Conservation (phyloP, 2,113 vertebrate genomes). For the Micronycteris hirsuta region DNA sequence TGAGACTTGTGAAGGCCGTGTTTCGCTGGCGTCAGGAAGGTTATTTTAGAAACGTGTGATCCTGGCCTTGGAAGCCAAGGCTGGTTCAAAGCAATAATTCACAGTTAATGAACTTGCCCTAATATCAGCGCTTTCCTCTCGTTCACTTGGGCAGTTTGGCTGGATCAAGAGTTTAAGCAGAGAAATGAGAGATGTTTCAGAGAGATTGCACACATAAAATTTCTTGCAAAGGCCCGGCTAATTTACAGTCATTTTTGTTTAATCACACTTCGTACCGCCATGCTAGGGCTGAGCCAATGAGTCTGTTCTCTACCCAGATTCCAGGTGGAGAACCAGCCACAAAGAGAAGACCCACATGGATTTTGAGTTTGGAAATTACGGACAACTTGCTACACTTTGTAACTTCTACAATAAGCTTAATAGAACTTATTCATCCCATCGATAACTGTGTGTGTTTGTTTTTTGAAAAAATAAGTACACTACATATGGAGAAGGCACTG, state of each 20-base stretch:
- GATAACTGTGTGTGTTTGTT: neutral
- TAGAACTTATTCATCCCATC: neutral
- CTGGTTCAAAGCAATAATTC: conserved; percentile 80
- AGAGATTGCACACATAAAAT: conserved; percentile 41
- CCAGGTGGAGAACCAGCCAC: neutral
- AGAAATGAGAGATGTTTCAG: conserved; percentile 75
- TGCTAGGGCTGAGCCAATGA: neutral
- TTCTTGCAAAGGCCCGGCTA: neutral
- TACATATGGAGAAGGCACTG: neutral
- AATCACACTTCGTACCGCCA: neutral
- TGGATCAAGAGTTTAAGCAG: conserved; percentile 72
- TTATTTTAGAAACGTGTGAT: conserved; percentile 78
- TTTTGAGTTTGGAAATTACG: neutral
- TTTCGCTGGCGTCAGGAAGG: conserved; percentile 76
- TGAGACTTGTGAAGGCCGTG: conserved; percentile 76
- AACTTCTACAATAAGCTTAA: neutral
- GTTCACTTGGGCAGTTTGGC: conserved; percentile 64
- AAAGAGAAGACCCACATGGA: neutral
- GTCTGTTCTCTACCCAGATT: neutral
- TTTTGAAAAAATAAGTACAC: neutral
- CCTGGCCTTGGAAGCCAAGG: conserved; percentile 76
- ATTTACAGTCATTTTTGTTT: neutral
- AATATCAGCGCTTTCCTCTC: conserved; percentile 61
- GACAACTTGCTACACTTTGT: neutral
- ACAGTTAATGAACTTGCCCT: conserved; percentile 78